Conservation (phyloP, 2,113 vertebrate genomes). For the Sorex araneus region DNA sequence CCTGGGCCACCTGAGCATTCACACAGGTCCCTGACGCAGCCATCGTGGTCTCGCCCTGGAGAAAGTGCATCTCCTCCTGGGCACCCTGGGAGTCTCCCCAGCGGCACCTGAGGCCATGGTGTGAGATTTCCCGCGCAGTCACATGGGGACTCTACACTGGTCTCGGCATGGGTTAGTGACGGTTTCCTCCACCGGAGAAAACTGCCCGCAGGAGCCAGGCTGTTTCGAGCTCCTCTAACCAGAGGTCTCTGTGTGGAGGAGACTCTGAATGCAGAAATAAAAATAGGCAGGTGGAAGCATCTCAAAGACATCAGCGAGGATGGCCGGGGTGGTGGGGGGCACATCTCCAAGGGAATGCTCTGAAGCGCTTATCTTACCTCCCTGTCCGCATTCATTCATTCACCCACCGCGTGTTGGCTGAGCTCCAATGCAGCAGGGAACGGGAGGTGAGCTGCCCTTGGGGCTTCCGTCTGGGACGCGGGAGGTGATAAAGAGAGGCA, state of each 20-base stretch:
- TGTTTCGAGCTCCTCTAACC: neutral
- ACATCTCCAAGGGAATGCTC: fast-evolving
- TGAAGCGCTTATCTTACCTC: too few relatives aligned
- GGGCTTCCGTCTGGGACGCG: neutral
- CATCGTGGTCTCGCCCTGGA: neutral
- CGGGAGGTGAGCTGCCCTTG: neutral
- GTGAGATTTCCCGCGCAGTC: fast-evolving
- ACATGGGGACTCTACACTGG: neutral
- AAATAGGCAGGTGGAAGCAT: neutral
- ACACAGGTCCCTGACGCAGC: neutral
- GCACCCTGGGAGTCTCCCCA: neutral
- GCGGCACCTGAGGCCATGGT: neutral
- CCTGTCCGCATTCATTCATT: fast-evolving
- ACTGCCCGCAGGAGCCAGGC: neutral
- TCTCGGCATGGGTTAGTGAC: neutral
- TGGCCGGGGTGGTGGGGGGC: neutral
- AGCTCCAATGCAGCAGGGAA: neutral
- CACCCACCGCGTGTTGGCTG: neutral
- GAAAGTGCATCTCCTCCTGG: neutral
- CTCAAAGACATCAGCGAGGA: neutral
- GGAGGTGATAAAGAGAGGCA: neutral
- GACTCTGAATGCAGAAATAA: neutral
- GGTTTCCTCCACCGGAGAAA: neutral
- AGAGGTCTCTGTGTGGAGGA: neutral
- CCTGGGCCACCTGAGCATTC: fast-evolving